Percentiles rank a stretch among this genome's conserved stretches.
Conservation (phyloP, 1,140 invertebrate species). For the Camponotus floridanus region DNA sequence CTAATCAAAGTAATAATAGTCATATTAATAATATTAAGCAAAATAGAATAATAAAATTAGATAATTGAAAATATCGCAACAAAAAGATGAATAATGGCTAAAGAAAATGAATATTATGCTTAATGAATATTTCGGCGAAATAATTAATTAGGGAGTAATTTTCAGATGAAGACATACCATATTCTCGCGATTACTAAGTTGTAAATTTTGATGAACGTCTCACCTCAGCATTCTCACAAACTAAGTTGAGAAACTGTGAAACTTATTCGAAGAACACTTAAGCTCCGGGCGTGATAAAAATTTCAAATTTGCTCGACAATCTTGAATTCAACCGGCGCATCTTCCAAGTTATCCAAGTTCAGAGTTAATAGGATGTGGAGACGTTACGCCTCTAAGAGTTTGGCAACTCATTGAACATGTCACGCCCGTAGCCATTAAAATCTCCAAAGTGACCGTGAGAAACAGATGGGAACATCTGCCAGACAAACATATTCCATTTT, state of each 20-base stretch:
- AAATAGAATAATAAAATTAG: not conserved
- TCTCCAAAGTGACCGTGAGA: slow-evolving; percentile 21
- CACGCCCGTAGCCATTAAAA: slow-evolving; percentile 39
- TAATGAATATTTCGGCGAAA: not conserved
- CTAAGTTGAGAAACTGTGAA: slow-evolving; percentile 8
- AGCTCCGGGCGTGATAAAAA: slow-evolving; percentile 24
- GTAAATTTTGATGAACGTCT: slow-evolving; percentile 23
- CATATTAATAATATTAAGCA: not conserved
- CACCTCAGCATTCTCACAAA: slow-evolving; percentile 6
- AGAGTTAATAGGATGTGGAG: slow-evolving; percentile 44
- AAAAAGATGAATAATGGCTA: not conserved
- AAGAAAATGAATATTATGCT: not conserved
- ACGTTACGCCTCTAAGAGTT: slow-evolving; percentile 42
- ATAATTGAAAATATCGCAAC: not conserved
- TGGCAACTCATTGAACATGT: slow-evolving; percentile 46
- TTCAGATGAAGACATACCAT: not conserved
- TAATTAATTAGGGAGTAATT: not conserved
- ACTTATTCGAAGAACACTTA: slow-evolving; percentile 22
- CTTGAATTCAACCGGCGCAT: slow-evolving; percentile 1
- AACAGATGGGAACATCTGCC: slow-evolving; percentile 46
- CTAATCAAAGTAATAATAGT: not conserved
- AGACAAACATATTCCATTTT: not conserved
- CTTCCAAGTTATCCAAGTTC: slow-evolving; percentile 7
- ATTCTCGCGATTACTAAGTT: not conserved
- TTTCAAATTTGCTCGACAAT: slow-evolving; percentile 23